phyloP scores from a whole-genome alignment of 1,140 invertebrate genomes.

The Delia radicum region DNA sequence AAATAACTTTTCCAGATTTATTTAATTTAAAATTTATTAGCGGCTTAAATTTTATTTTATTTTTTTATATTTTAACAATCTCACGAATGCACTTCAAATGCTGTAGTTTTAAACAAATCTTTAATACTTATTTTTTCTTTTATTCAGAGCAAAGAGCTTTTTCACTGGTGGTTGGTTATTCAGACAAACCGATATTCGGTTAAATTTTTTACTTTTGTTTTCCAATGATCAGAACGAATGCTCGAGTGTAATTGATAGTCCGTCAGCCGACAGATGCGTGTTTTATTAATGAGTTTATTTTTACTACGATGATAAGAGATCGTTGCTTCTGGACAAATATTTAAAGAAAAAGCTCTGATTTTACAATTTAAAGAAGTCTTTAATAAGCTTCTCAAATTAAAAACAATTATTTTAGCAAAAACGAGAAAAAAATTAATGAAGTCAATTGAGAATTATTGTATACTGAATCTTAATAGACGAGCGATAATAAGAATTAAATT shows the following conservation, averaged over 20 bases:
- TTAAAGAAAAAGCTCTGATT: neutral
- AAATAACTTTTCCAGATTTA: neutral
- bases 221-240: neutral
- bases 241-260: neutral
- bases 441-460: neutral
- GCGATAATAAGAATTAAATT: neutral
- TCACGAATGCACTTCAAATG: neutral
- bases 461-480: neutral
- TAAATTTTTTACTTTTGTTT: neutral
- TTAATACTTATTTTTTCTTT: too few species aligned
- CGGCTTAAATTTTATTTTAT: neutral
- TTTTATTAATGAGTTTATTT: neutral
- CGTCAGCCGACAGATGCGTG: neutral
- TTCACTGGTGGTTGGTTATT: too few species aligned
- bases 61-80: neutral
- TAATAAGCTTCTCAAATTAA: neutral
- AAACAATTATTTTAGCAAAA: neutral
- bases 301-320: neutral
- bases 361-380: too few species aligned
- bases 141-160: too few species aligned
- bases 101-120: too few species aligned
- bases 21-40: neutral
- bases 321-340: neutral
- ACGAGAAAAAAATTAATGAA: neutral
- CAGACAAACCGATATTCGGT: too few species aligned